Evolutionary conservation across 2,888 invertebrate species (phyloP), one percentile per base, ranked within the genome.

Genomic region (Tinea trinotella): DNA sequence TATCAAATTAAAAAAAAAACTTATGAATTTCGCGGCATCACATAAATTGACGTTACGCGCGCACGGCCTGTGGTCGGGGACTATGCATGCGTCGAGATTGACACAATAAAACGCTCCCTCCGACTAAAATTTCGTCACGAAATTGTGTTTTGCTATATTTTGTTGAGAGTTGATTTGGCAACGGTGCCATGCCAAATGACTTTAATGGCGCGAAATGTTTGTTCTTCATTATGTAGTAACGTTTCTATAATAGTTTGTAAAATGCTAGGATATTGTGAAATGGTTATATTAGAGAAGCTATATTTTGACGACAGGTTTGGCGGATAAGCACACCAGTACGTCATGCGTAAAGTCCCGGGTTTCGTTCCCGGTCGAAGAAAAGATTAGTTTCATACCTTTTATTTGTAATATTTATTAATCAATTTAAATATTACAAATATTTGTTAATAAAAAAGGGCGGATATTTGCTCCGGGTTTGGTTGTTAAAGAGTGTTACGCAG

Each of bases 31-130:
- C 15, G n/a, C n/a, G 15, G 18, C 46, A 19, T 19, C 18, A 9
- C n/a, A 46, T 19, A 19, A 46, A 15, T 44, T 13, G 44, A 64
- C 62, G 62, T 64, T 66, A 64, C 60, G 59, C 62, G 64, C 63
- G 62, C 69, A 66, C 73, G 66, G 64, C 70, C 69, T 67, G 64
- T 70, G 67, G 70, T 68, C 71, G 69, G 69, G 67, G 70, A 66
- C 71, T 68, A 62, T 75, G 65, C 61, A 60, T 66, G 64, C 68
- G 24, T 40, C 9, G 15, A 3, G 61, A 62, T 70, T 74, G 78
- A 78, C 77, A 80, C 76, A 78, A 80, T 78, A 74, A 79, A 76
- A 74, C 66, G 65, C 64, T 60, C 64, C 58, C 57, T 61, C 63
- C 18, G 5, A 17, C 7, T 7, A 46, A 40, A 46, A 46, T 46